Base-by-base conservation (phyloP, 2,113 vertebrate species). In the Thomomys bottae region DNA sequence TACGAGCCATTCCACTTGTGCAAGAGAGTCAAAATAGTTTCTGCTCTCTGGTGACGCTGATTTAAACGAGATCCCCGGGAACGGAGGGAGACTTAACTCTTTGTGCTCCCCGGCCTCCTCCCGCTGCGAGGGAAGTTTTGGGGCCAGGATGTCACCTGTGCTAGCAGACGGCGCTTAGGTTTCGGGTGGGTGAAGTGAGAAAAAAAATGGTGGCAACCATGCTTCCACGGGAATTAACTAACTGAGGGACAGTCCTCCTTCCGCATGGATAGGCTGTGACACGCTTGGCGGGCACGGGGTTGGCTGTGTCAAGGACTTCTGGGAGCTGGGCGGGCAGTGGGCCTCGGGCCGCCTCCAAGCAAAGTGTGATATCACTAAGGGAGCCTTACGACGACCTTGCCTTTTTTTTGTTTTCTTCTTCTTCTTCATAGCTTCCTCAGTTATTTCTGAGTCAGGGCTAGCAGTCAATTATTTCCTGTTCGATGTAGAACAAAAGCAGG, bases 1-100 rank as follows among this genome's bases (percentile, higher is more conserved):
- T 94, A 95, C 97, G 97, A 96, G 94, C 95, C 95, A 97, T 94
- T 96, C 95, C 94, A 94, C 96, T 97, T 97, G 96, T 88, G 96
- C 93, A 95, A 10, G 72, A 86, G 92, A 94, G 96, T 92, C 81
- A 96, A 97, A 97, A 97, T 97, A 96, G 95, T 88, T 96, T 96
- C 89, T 93, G 86, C 92, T 97, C 80, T 86, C 88, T 79, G 94
- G 93, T 72, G 64, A 96, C 95, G 95, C 94, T 77, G 90, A 97
- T 96, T 97, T 96, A 36, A 34, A 93, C 93, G 90, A 96, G 94
- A 96, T 92, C 90, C 89, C 94, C 95, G 91, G 94, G 91, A 96
- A 94, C 96, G 34, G 89, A n/a, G 93, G 91, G 95, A 96, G 89
- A 34, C 75, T 97, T 97, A 97, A 96, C 96, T 76, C 89, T 96